Conservation (phyloP, 2,888 invertebrate species). For the Scaptomyza tumidula region DNA sequence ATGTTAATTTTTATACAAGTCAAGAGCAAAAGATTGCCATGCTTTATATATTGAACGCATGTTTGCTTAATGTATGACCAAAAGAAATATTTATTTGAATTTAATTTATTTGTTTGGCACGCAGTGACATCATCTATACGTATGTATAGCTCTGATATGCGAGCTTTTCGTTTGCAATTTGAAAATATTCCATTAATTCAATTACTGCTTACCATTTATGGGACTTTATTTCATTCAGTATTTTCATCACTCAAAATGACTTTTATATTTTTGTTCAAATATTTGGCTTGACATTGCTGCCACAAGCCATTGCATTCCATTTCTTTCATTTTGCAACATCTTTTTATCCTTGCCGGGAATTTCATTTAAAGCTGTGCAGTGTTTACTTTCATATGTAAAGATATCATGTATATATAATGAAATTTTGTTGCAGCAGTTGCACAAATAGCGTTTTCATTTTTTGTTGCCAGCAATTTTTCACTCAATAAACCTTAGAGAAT, state of each 20-base stretch:
- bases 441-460: constrained; percentile 44
- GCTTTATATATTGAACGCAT: constrained; percentile 24
- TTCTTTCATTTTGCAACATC: background rate
- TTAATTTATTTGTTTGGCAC: constrained; percentile 49
- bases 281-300: background rate
- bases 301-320: background rate
- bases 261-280: background rate
- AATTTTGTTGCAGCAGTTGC: constrained; percentile 21
- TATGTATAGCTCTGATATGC: background rate
- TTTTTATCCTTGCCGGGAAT: constrained; percentile 6
- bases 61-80: background rate
- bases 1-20: constrained; percentile 61
- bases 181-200: constrained; percentile 6
- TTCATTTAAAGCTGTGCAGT: background rate
- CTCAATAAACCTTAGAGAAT: constrained; percentile 53
- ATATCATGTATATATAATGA: constrained; percentile 8
- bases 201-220: background rate
- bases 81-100: constrained; percentile 55
- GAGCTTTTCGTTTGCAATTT: background rate
- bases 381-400: background rate
- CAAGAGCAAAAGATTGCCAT: constrained; percentile 27
- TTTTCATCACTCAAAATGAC: background rate
- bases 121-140: constrained; percentile 54
- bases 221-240: background rate
- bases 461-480: constrained; percentile 58